These are phyloP conservation scores for Apoda limacodes DNA, from an alignment of 2,888 invertebrate genomes.

Conservation along the genomic window DNA sequence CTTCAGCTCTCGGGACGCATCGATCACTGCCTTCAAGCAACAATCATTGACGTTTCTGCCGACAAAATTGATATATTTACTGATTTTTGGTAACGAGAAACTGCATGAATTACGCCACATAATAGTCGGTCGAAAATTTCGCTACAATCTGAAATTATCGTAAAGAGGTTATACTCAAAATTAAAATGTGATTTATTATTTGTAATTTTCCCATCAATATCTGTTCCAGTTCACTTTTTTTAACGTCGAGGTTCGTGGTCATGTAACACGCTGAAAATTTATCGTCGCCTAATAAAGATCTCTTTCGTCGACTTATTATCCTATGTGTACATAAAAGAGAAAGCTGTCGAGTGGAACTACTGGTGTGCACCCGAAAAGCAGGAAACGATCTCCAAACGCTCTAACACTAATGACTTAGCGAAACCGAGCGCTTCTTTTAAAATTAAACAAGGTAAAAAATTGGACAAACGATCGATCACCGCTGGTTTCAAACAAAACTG, in stretches of 20 bases:
- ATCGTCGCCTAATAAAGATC: too few relatives aligned
- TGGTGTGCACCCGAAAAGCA: too few relatives aligned
- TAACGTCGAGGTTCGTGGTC: too few relatives aligned
- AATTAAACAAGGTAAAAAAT: constrained; percentile 65
- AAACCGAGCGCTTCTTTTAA: constrained; percentile 55
- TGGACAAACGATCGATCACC: constrained; percentile 63
- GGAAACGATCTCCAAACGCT: too few relatives aligned
- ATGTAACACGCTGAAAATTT: too few relatives aligned
- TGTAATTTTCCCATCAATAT: constrained; percentile 31
- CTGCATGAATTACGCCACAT: constrained; percentile 5
- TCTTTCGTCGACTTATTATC: too few relatives aligned
- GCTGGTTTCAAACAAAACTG: constrained; percentile 55
- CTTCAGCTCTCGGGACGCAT: constrained; percentile 28
- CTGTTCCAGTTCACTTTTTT: background rate
- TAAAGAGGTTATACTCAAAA: constrained; percentile 20
- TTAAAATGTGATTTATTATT: constrained; percentile 45
- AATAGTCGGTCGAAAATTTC: constrained; percentile 7
- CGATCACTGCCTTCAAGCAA: background rate
- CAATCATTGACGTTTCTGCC: constrained; percentile 6
- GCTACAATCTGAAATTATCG: constrained; percentile 4
- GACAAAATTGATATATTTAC: constrained; percentile 5
- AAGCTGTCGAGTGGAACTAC: too few relatives aligned
- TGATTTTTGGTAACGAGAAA: constrained; percentile 7
- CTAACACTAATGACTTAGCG: constrained; percentile 60
- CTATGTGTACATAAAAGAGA: too few relatives aligned